Evolutionary conservation across 2,113 vertebrate genomes (phyloP), one percentile per base, ranked within the genome.

Genomic region (Oryzias woworae): DNA sequence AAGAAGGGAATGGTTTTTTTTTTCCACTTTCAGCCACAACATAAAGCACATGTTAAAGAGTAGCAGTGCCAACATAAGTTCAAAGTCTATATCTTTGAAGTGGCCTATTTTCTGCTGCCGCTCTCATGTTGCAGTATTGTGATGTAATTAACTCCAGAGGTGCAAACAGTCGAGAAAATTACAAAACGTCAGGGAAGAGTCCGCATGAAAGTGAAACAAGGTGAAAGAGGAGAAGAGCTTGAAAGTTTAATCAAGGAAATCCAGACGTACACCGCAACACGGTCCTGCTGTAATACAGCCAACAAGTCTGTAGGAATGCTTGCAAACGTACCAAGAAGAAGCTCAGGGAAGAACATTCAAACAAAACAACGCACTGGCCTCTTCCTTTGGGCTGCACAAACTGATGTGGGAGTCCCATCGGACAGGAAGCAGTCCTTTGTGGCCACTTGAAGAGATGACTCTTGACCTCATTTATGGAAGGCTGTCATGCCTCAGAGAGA

Each of bases 111-210:
- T 53, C 43, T 62, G 45, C 74, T 75, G 50, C 66, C 58, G 45
- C 59, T 62, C n/a, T 41, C 20, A 55, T 23, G 47, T 54, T 46
- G 26, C 47, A 47, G 45, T 50, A 62, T 20, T 23, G 0, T 83
- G 78, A 81, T 81, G 84, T 87, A 80, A 86, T 66, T 12, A 51
- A 41, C 49, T 43, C 7, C 15, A 22, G 53, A 71, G 28, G 59
- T 66, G 79, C 67, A 67, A 83, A 66, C 51, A 55, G 47, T 63
- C 66, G 41, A 58, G 75, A 82, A 85, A 84, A 78, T 77, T 73
- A 67, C 53, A 54, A 70, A 54, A 41, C 12, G 23, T 48, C 36
- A 18, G 23, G 73, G 48, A 83, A 86, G 64, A 78, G 65, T 89
- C 73, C 80, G 78, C 83, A 80, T 80, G 73, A 89, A 79, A 57